Base-by-base conservation (phyloP, 2,888 invertebrate genomes). In the Bugula neritina region DNA sequence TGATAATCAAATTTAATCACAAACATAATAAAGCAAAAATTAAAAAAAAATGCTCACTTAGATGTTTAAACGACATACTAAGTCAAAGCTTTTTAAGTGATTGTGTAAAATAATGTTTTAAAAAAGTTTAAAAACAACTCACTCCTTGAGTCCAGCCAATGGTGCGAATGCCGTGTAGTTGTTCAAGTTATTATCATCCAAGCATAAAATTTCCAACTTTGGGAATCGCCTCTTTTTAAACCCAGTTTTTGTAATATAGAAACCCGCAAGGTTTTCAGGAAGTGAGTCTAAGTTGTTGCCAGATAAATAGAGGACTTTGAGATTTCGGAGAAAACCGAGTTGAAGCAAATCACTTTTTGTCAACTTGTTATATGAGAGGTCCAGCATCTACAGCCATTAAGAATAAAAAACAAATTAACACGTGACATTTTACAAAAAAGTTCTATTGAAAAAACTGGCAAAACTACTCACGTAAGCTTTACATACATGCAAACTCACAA, bases 281-380 rank as follows among this genome's bases (percentile, higher is more conserved):
- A 84, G 75, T 35, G 74, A 74, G 10, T 72, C 73, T 31, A 84
- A 77, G 69, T 78, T 77, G 74, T 84, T 84, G 1, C 83, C 83
- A 2, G 80, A 81, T 35, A 82, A 77, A 72, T 82, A 81, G 0
- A 84, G 79, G 35, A 81, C 79, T 71, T 78, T 78, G 1, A 84
- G 76, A 35, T 78, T 78, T 43, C 77, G 74, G 35, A 84, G 72
- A 0, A 80, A 74, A 5, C 84, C 83, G 0, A 84, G 73, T 1
- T 78, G 77, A 63, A 82, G 75, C 0, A 84, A 73, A 72, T 83
- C 83, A 17, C 81, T 80, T 29, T 78, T 78, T 21, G 80, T 79
- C 10, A 84, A 74, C 73, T 83, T 83, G 75, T 84, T 84, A 77
- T 81, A 84, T 5, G 84, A 84, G 25, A 84, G 71, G 74, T 84